Percentiles rank a stretch among this genome's conserved stretches.
Conservation (phyloP, 2,797 vertebrate species). For the Malacoctenus gilli region DNA sequence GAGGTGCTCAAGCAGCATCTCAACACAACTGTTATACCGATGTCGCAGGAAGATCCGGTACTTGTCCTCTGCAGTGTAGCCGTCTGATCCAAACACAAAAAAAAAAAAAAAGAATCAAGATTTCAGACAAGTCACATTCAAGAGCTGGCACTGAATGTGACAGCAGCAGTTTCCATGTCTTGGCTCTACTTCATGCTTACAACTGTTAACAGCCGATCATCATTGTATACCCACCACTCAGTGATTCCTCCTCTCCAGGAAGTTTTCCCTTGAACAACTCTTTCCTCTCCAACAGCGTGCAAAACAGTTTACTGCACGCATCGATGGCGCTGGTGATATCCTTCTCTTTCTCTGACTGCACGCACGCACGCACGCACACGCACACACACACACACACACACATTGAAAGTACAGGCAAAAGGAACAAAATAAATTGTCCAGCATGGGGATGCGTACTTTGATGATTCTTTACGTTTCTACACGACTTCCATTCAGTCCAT, state of each 20-base stretch:
- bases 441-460: too few relatives aligned
- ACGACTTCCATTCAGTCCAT: too few relatives aligned
- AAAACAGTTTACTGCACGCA: conserved; percentile 85
- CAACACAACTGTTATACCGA: conserved; percentile 87
- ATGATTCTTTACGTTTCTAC: too few relatives aligned
- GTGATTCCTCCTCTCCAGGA: conserved; percentile 81
- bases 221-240: conserved; percentile 73
- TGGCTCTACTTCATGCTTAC: too few relatives aligned
- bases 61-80: conserved; percentile 80
- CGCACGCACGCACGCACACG: not conserved
- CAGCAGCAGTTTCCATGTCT: not conserved
- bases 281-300: conserved; percentile 82
- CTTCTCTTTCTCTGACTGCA: conserved; percentile 83
- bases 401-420: too few relatives aligned
- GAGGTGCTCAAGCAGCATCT: conserved; percentile 83
- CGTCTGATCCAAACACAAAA: too few relatives aligned
- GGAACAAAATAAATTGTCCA: too few relatives aligned
- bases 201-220: too few relatives aligned
- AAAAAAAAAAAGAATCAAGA: too few relatives aligned
- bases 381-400: not conserved
- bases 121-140: too few relatives aligned
- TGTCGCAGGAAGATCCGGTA: conserved; percentile 92
- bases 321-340: conserved; percentile 71
- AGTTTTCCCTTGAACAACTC: conserved; percentile 87
- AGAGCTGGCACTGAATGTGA: not conserved